Evolutionary conservation across 2,797 vertebrate genomes (phyloP), one percentile per base, ranked within the genome.

Genomic region (Lacerta bilineata): DNA sequence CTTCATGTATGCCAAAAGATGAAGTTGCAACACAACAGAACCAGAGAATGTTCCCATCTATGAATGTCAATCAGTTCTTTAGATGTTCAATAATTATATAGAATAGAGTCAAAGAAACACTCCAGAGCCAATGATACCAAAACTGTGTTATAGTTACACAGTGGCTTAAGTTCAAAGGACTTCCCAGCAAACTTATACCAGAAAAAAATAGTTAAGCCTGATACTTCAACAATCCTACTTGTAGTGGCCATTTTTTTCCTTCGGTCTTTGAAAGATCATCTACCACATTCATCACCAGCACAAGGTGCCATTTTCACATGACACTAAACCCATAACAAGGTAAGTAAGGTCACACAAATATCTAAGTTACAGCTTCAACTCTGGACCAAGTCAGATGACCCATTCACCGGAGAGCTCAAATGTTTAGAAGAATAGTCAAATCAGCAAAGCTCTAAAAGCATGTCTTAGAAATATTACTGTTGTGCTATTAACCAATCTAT

Each of bases 391-490:
- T 64, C 50, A 36, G 25, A 66, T 75, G 6, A 83, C 33, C 33
- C 4, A 69, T 83, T 76, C 29, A 50, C 6, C 8, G 25, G n/a
- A n/a, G 27, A 77, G 59, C 10, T 29, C 71, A 77, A 55, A 83
- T 64, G 18, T 46, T 85, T 29, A 46, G 15, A 84, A 87, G 50
- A 46, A 76, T 8, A 74, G 83, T 46, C 72, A 77, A 84, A 71
- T 29, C 27, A 59, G 46, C 36, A 46, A 55, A 39, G 15, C 8
- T 55, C 13, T 25, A 85, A 17, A 77, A 39, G 23, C 5, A 55
- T 68, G 29, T 33, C 39, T 46, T n/a, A 64, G 46, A 76, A 84
- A 55, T 50, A 27, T 77, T n/a, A 64, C 27, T 29, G 20, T n/a
- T 77, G 39, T 13, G 33, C 17, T 71, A 76, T 64, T 71, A 84